Conservation (phyloP, 2,888 invertebrate genomes). For the Oasisia sp. region DNA sequence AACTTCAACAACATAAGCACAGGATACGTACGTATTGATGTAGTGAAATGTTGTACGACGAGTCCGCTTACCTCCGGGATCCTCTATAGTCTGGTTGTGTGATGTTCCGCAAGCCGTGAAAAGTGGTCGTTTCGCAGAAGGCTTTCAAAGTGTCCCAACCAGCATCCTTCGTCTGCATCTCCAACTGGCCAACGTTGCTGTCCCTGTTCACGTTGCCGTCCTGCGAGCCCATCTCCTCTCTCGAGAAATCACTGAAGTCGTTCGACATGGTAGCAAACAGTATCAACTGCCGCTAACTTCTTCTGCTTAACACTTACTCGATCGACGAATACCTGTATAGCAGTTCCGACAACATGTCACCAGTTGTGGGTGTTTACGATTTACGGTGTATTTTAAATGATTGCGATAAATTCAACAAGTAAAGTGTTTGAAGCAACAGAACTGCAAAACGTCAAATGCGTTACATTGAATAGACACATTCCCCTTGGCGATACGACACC, state of each 20-base stretch:
- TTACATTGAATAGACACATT: background rate
- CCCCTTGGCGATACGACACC: background rate
- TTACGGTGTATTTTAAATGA: no score
- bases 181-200: background rate
- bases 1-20: background rate
- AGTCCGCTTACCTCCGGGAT: background rate
- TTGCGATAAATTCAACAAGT: background rate
- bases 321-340: no score
- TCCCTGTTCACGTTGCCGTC: background rate
- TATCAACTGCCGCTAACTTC: background rate
- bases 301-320: no score
- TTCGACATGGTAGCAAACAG: background rate
- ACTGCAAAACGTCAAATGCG: background rate
- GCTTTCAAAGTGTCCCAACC: background rate
- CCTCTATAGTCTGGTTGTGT: background rate
- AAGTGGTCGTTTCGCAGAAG: conserved; percentile 3
- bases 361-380: background rate
- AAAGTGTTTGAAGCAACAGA: background rate
- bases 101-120: conserved; percentile 10
- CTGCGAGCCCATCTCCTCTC: background rate
- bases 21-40: background rate
- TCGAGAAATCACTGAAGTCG: background rate
- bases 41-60: background rate
- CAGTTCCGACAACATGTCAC: background rate
- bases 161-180: background rate